These are phyloP conservation scores for Pseudococcus jackbeardsleyi DNA, from an alignment of 2,888 invertebrate genomes.

Conservation along the genomic window DNA sequence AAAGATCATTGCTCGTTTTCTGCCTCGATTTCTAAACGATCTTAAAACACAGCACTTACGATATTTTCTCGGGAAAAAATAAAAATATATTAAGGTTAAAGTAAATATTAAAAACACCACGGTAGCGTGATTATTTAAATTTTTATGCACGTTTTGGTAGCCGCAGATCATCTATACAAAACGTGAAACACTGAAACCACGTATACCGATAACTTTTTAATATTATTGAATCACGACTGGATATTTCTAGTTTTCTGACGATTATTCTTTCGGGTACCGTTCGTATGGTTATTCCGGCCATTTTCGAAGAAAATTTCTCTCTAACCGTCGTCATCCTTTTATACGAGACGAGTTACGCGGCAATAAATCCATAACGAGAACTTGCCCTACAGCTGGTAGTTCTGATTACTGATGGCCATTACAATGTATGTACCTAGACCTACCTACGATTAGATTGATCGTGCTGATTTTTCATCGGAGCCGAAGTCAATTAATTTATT, in stretches of 20 bases:
- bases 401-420: background rate
- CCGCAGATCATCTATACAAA: background rate
- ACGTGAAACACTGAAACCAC: background rate
- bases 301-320: slow-evolving; percentile 33
- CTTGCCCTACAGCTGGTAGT: slow-evolving; percentile 5
- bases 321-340: background rate
- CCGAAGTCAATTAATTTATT: background rate
- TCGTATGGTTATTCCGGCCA: slow-evolving; percentile 1
- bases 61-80: too few relatives aligned
- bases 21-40: too few relatives aligned
- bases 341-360: background rate
- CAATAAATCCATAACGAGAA: background rate
- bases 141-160: slow-evolving; percentile 17
- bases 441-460: background rate
- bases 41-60: too few relatives aligned
- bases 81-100: background rate
- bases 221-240: slow-evolving; percentile 22
- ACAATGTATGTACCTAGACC: slow-evolving; percentile 11
- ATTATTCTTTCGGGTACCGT: background rate
- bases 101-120: background rate
- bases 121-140: slow-evolving; percentile 1
- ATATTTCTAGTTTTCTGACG: background rate
- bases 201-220: background rate
- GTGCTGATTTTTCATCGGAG: background rate
- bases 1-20: too few relatives aligned